These are phyloP conservation scores for Petromus typicus DNA, from an alignment of 2,113 vertebrate genomes.

Conservation along the genomic window DNA sequence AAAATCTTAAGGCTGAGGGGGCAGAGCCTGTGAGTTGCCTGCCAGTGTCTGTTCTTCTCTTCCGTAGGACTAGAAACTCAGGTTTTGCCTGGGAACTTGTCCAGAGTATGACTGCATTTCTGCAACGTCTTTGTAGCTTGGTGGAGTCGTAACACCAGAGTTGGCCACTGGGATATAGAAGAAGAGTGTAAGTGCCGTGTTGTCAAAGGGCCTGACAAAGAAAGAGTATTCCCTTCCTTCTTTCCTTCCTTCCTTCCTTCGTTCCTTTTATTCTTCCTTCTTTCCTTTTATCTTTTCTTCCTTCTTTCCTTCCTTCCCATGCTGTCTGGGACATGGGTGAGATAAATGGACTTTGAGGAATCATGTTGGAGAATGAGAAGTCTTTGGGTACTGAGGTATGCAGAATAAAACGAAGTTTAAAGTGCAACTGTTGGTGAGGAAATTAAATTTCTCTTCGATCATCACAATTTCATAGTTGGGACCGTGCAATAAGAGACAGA, in stretches of 20 bases:
- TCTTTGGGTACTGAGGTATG: background rate
- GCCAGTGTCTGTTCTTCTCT: background rate
- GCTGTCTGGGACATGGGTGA: background rate
- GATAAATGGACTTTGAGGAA: background rate
- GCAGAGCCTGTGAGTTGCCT: background rate
- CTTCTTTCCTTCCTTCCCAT: background rate
- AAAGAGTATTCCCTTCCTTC: background rate
- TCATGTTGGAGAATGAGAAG: slow-evolving; percentile 19
- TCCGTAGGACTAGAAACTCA: background rate
- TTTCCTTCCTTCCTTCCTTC: background rate
- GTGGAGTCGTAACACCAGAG: background rate
- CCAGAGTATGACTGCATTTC: background rate
- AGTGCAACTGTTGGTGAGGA: background rate
- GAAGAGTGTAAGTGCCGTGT: background rate
- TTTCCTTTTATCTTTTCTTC: background rate
- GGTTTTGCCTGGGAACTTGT: background rate
- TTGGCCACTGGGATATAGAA: background rate
- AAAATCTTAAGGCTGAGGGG: background rate
- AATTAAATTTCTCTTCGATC: background rate
- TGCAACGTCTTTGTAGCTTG: background rate
- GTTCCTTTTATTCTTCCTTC: background rate
- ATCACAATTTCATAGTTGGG: background rate
- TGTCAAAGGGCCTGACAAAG: background rate
- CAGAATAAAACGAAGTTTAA: background rate
- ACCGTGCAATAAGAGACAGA: background rate